These are phyloP conservation scores for Acropora tenuis DNA, from an alignment of 64 coral and sea anemone species.

Conservation along the genomic window DNA sequence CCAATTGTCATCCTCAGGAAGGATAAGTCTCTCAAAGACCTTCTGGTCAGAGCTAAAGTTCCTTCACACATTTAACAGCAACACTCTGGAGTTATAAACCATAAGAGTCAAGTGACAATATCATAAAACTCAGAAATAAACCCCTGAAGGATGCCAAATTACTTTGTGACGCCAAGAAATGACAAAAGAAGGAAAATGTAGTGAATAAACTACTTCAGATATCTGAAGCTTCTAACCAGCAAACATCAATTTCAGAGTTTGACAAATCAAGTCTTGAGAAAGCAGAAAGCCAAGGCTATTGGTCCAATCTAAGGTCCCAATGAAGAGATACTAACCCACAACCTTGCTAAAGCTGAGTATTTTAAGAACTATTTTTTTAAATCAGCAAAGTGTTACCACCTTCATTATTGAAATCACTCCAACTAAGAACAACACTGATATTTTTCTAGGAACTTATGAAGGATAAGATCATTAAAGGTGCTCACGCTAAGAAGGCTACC, in stretches of 20 bases:
- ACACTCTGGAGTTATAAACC: no score
- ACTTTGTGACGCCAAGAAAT: not conserved
- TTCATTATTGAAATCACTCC: not conserved
- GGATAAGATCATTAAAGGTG: no score
- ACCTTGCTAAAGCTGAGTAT: not conserved
- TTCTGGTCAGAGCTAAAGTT: no score
- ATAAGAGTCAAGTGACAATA: no score
- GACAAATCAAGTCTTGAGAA: constrained; percentile 2
- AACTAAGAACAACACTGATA: no score
- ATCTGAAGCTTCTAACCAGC: not conserved
- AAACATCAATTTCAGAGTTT: not conserved
- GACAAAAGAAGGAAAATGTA: not conserved
- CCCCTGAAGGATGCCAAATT: not conserved
- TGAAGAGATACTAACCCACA: not conserved
- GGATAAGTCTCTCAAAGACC: no score
- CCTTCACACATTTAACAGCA: no score
- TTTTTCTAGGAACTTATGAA: no score
- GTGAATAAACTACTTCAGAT: not conserved
- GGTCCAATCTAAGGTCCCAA: not conserved
- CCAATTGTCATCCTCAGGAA: no score
- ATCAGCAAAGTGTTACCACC: constrained; percentile 8
- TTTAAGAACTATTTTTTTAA: not conserved
- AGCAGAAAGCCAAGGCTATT: not conserved
- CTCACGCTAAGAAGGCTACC: no score
- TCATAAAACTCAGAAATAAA: no score